Base-by-base conservation (phyloP, 2,113 vertebrate genomes). In the Nicator chloris region DNA sequence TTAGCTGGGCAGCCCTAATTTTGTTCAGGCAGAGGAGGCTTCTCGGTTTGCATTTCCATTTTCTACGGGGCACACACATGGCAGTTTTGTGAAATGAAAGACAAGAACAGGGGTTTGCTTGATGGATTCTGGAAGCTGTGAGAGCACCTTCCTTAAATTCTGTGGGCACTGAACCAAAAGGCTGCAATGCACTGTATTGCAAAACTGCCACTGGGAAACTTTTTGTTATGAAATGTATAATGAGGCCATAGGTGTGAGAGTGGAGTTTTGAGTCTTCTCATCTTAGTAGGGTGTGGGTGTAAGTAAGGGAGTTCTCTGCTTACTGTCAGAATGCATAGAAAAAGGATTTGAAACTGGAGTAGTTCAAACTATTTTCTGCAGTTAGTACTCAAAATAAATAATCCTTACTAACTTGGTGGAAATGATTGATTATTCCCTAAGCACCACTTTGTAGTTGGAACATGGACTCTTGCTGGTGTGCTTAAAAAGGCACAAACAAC, bases 391-490 rank as follows among this genome's bases (percentile, higher is more conserved):
- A 50, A 80, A 91, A 60, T 66, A 91, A 92, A 68, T 81, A 82
- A 82, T 92, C 78, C 77, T 88, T 91, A 51, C 65, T 91, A 96
- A 95, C 83, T 82, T 91, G 70, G 50, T 85, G 73, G 61, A 82
- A 84, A 82, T 79, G 69, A 94, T 76, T 93, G 69, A 87, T 93
- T 92, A 88, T 90, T 93, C 91, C 83, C 76, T 63, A 54, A 81
- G 61, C 31, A 56, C 39, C 56, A 51, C 59, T 94, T 96, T 92
- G 76, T 86, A 60, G 31, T 0, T 73, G 76, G 57, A 91, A 65
- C 40, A 45, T 51, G 54, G 71, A 76, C 72, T 66, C 45, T 60
- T 83, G 61, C 57, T 78, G 75, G 63, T 81, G 49, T 54, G 63
- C 65, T 93, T 69, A 69, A 91, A 95, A 63, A 56, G 82, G 79